phyloP scores from a whole-genome alignment of 2,113 vertebrate species.

The Gasterosteus nipponicus region DNA sequence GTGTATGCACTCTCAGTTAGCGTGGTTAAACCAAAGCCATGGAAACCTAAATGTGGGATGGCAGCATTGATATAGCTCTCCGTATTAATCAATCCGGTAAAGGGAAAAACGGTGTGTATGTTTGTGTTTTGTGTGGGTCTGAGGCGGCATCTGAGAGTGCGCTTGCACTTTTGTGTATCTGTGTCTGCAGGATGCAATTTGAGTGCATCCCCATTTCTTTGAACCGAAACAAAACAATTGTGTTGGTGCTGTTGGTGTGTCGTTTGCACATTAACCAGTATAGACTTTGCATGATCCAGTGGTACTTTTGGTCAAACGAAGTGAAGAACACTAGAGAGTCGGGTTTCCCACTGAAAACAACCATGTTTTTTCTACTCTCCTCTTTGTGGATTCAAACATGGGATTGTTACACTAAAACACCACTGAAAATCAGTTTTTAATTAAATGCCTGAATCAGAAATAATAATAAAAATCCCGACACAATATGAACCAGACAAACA shows the following conservation, averaged over 20 bases:
- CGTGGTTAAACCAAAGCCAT: conserved; percentile 51
- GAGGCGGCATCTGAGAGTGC: neutral
- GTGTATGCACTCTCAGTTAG: conserved; percentile 71
- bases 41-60: conserved; percentile 72
- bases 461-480: too few species aligned
- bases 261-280: neutral
- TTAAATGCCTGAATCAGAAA: neutral
- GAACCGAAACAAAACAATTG: neutral
- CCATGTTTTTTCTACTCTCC: neutral
- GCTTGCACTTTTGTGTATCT: neutral
- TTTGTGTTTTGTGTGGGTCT: conserved; percentile 3
- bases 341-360: neutral
- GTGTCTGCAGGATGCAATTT: neutral
- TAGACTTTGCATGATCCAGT: neutral
- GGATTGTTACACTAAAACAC: neutral
- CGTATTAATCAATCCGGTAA: conserved; percentile 41
- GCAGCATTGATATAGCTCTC: conserved; percentile 63
- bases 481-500: neutral
- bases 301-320: neutral
- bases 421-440: neutral
- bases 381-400: neutral
- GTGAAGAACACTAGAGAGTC: neutral
- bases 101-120: conserved; percentile 41
- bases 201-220: neutral
- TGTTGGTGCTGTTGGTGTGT: neutral